Conservation (phyloP, 2,113 vertebrate species). For the Bufo bufo region DNA sequence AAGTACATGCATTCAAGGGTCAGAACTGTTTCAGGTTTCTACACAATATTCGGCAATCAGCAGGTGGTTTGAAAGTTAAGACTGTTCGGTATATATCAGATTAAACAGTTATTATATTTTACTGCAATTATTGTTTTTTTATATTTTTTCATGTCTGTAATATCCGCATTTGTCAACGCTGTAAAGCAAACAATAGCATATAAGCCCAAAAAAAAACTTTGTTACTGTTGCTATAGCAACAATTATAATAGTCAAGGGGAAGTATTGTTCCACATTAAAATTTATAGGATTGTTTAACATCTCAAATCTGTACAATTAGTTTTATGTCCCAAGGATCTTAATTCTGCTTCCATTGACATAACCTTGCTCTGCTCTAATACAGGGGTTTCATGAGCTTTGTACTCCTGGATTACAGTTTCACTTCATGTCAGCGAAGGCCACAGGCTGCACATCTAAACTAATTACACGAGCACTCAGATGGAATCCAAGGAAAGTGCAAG, state of each 20-base stretch:
- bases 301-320: conserved; percentile 16
- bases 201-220: neutral
- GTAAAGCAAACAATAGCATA: neutral
- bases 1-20: no score
- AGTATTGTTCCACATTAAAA: conserved; percentile 3
- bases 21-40: no score
- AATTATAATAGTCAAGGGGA: neutral
- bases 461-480: conserved; percentile 1
- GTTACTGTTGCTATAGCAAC: neutral
- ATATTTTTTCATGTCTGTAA: no score
- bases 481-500: conserved; percentile 30
- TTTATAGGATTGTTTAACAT: neutral
- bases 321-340: neutral
- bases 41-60: no score
- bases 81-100: no score
- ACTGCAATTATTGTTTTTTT: no score
- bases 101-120: no score
- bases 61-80: no score
- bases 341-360: neutral
- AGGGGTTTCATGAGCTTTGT: neutral
- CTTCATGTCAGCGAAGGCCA: neutral
- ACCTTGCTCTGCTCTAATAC: neutral
- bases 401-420: neutral
- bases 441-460: neutral
- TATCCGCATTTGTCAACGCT: neutral